phyloP scores from a whole-genome alignment of 1,140 invertebrate species.

The Odontomachus brunneus region DNA sequence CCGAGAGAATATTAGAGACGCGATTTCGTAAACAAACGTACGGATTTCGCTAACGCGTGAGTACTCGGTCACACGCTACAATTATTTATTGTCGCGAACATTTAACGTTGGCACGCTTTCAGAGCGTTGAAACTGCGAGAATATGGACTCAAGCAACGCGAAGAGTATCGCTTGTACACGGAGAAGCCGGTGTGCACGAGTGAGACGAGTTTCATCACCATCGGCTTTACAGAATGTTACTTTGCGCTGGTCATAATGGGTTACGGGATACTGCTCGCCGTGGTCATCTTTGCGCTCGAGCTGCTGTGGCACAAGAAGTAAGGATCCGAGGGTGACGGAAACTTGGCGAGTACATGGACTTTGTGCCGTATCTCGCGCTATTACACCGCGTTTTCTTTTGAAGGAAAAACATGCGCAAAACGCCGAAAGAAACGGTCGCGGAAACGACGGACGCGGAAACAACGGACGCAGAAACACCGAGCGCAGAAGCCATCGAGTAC shows the following conservation, averaged over 20 bases:
- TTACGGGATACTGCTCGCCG: conserved; percentile 64
- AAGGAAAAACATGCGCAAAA: not conserved
- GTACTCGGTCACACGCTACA: too few species aligned
- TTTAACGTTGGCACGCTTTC: conserved; percentile 36
- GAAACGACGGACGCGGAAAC: too few species aligned
- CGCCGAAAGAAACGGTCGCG: too few species aligned
- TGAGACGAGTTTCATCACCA: conserved; percentile 86
- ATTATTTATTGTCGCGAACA: not conserved
- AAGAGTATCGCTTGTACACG: conserved; percentile 86
- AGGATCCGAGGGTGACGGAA: not conserved
- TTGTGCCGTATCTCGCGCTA: not conserved
- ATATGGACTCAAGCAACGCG: conserved; percentile 87
- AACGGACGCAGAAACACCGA: not conserved
- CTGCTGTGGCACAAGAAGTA: conserved; percentile 53
- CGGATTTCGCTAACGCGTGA: too few species aligned
- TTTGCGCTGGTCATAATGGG: conserved; percentile 80
- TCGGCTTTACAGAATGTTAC: conserved; percentile 87
- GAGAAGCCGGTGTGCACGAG: conserved; percentile 87
- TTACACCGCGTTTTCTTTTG: not conserved
- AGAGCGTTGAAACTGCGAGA: conserved; percentile 87
- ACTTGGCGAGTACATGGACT: not conserved
- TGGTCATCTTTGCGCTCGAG: conserved; percentile 39
- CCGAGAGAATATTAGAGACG: too few species aligned
- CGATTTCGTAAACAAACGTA: too few species aligned
- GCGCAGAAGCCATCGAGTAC: not conserved